Evolutionary conservation across 2,888 invertebrate species (phyloP), one percentile per base, ranked within the genome.

Genomic region (Asteroscopus sphinx): DNA sequence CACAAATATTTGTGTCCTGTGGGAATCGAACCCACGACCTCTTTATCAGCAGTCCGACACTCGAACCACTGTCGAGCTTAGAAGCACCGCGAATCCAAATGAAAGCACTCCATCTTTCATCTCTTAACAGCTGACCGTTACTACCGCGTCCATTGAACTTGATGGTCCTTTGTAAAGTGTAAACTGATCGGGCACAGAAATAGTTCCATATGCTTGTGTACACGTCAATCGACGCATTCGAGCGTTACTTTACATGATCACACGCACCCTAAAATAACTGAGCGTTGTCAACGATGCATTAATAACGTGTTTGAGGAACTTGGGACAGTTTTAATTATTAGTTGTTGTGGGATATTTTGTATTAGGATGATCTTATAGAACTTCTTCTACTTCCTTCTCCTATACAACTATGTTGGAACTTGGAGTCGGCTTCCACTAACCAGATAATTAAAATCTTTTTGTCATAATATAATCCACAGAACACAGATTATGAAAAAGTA

Each of bases 71-170:
- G n/a, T n/a, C n/a, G n/a, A n/a, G n/a, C n/a, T n/a, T 7, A 39
- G 37, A 3, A 25, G 11, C 13, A 70, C 28, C 11, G 30, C 11
- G 9, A 13, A 25, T 7, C 12, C 30, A 25, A 60, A 49, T 12
- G 8, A 26, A 30, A 39, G 9, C 40, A 46, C 32, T n/a, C 40
- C 36, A 65, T 48, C 25, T 36, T 15, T 15, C 13, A 40, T 48
- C 44, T 45, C 15, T 44, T 9, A 42, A 54, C 60, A 69, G 60
- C 47, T 73, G 66, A 66, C 70, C 56, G 63, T 75, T 73, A 65
- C 51, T 61, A 58, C 47, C 8, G 63, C 59, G 87, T 79, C 71
- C 81, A 72, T 65, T 75, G 80, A 81, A 79, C 84, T 70, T 67
- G 53, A 21, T 28, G 28, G 44, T 60, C 17, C 21, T 39, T 61